Base-by-base conservation (phyloP, 2,888 invertebrate genomes). In the Leptinotarsa peninsularis region DNA sequence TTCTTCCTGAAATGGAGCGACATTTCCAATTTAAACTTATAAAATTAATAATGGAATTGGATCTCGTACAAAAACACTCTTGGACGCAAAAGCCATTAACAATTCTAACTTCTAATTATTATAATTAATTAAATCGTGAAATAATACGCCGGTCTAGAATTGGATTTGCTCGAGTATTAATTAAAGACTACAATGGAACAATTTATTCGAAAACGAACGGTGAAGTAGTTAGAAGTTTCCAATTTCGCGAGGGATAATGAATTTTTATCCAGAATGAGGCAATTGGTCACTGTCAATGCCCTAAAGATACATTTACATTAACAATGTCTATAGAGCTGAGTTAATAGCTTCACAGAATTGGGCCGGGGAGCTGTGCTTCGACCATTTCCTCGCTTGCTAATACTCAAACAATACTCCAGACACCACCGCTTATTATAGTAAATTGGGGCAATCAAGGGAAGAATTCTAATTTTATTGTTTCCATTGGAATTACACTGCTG, bases 271-370 rank as follows among this genome's bases (percentile, higher is more conserved):
- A 78, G 82, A 85, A 85, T 84, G 84, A 83, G 84, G 83, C 85
- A 85, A 86, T 86, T 85, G 84, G 84, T 84, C 84, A 86, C 85
- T 86, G 86, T 86, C 86, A 86, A 85, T 86, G 84, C 85, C 85
- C 86, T 82, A 84, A 86, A 86, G 86, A 86, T 85, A 85, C 86
- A 86, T 85, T 86, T 84, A 84, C 85, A 85, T 86, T 86, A 86
- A 86, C 85, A 84, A 84, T 84, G 84, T 86, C 86, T 85, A 85
- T 85, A 83, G 83, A 84, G 83, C 80, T 73, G 84, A 84, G 85
- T 85, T 85, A 85, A 86, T 85, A 83, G 85, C 82, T 76, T 81
- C 80, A 69, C 80, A 76, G 77, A 75, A 78, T 78, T 75, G 78
- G 79, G 76, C 77, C 76, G 76, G 81, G 79, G 80, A 72, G 67